Evolutionary conservation across 2,888 invertebrate genomes (phyloP).

Genomic region (Ypsolopha sequella): DNA sequence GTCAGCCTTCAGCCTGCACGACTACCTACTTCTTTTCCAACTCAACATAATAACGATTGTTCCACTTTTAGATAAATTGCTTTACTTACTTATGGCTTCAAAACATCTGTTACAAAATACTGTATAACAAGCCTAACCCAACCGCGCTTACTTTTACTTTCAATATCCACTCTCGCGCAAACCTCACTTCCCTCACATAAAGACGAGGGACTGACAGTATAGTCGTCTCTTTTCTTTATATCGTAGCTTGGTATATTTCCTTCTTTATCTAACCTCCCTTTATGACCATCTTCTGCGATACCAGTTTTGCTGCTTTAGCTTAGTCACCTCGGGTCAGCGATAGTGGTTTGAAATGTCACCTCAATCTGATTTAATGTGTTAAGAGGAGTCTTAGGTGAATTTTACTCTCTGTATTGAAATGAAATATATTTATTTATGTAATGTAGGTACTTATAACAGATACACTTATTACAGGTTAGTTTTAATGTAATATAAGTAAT

Average conservation of each 20-base stretch:
- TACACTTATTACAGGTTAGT: no score
- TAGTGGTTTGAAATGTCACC: conserved; percentile 51
- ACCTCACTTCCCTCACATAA: conserved; percentile 38
- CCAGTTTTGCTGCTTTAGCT: conserved; percentile 40
- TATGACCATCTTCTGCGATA: conserved; percentile 35
- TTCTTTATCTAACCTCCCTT: conserved; percentile 31
- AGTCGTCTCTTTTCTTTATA: conserved; percentile 26
- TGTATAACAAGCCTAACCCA: conserved; percentile 24
- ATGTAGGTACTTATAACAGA: no score
- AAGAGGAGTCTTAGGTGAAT: no score
- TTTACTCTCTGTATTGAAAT: no score
- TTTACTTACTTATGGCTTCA: not conserved
- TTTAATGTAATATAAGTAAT: no score
- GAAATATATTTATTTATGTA: no score
- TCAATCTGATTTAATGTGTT: conserved; percentile 20
- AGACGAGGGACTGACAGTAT: conserved; percentile 29
- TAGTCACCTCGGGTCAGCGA: conserved; percentile 53
- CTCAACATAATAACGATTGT: not conserved
- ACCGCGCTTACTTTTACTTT: conserved; percentile 60
- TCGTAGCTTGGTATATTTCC: conserved; percentile 11
- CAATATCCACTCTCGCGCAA: conserved; percentile 23
- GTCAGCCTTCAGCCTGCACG: no score
- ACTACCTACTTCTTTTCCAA: not conserved
- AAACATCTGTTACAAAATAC: conserved; percentile 13
- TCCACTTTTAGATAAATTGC: not conserved